Evolutionary conservation across 2,113 vertebrate genomes (phyloP).

Genomic region (Spermophilus dauricus): DNA sequence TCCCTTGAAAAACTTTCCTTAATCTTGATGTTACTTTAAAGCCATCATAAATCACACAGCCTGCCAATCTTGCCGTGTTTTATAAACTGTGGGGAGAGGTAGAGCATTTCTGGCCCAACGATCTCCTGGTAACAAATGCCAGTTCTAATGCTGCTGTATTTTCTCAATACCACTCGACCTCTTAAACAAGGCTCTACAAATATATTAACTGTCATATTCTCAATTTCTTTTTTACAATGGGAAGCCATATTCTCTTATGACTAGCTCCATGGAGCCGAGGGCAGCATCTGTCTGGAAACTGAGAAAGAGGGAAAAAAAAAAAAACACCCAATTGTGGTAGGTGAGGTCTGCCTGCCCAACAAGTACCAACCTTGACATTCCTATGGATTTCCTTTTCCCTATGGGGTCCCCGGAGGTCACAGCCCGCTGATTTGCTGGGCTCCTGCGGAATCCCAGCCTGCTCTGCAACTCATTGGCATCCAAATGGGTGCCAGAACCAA

Average conservation of each 20-base stretch:
- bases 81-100: slow-evolving; percentile 87
- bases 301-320: slow-evolving; percentile 73
- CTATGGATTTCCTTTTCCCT: not conserved
- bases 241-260: slow-evolving; percentile 85
- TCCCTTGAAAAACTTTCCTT: slow-evolving; percentile 85
- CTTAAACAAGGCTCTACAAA: slow-evolving; percentile 88
- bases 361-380: not conserved
- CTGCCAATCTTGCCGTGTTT: slow-evolving; percentile 83
- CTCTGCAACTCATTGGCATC: not conserved
- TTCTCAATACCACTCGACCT: slow-evolving; percentile 85
- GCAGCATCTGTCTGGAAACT: slow-evolving; percentile 80
- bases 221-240: slow-evolving; percentile 87
- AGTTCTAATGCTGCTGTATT: slow-evolving; percentile 85
- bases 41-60: slow-evolving; percentile 84
- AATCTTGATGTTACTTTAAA: slow-evolving; percentile 86
- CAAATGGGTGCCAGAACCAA: slow-evolving; percentile 34
- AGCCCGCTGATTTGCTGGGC: not conserved
- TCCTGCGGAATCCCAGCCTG: not conserved
- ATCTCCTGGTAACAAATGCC: slow-evolving; percentile 86
- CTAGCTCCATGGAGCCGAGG: slow-evolving; percentile 68
- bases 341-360: not conserved
- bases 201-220: slow-evolving; percentile 89
- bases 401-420: not conserved
- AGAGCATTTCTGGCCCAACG: slow-evolving; percentile 82
- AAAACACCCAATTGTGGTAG: slow-evolving; percentile 70